Evolutionary conservation across 2,888 invertebrate species (phyloP), one percentile per base, ranked within the genome.

Genomic region (Andricus quercusramuli): DNA sequence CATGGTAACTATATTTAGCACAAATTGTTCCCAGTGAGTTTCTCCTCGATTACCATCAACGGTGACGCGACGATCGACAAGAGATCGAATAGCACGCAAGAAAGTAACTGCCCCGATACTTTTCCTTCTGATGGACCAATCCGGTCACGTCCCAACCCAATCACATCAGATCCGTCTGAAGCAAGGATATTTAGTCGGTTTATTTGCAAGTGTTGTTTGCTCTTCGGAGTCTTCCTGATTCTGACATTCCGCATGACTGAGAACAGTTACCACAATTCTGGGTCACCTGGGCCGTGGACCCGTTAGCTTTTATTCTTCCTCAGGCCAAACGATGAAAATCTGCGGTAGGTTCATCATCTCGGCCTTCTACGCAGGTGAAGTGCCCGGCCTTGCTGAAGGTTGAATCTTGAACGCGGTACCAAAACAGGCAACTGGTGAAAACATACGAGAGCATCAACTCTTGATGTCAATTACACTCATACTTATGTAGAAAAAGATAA

Each of bases 1-100:
- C 37, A 74, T 74, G 17, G 44, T 62, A 67, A 82, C 88, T 90
- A 89, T 90, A 90, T 90, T 90, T 90, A 91, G 88, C 87, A 86
- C 85, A 88, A 90, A 91, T 89, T 87, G 87, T 88, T 86, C 84
- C 86, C 78, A 82, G 77, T 84, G 85, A 91, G 89, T 90, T 90
- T 90, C 91, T 88, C 90, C 85, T 80, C 82, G 88, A 89, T 90
- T 89, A 88, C 83, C 81, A 78, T 78, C 86, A 85, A 86, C 86
- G 82, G 82, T 82, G 79, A 80, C 68, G 77, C 83, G 79, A 80
- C 68, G 77, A 77, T 81, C 81, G 74, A 66, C 77, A 74, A 65
- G 81, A 83, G 83, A 80, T 29, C 44, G 67, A n/a, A 20, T 22
- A 64, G 25, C 64, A 44, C 68, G 51, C 80, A 83, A 86, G 86